Conservation (phyloP, 2,113 vertebrate species). For the Indri indri region DNA sequence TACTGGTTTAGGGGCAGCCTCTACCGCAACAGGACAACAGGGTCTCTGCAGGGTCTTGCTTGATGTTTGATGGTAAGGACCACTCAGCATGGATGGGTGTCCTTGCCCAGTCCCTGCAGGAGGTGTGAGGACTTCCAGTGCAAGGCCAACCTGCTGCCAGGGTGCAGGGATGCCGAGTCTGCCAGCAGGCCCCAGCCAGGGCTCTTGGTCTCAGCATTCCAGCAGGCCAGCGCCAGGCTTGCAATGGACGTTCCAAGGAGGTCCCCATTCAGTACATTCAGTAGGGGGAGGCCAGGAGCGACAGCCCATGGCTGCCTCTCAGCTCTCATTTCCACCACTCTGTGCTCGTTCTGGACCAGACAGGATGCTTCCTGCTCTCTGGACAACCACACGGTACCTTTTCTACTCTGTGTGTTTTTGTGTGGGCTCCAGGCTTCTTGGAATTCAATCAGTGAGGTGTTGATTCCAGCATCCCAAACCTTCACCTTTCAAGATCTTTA, state of each 20-base stretch:
- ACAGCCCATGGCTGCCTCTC: accelerated
- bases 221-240: accelerated
- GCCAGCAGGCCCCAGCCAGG: accelerated
- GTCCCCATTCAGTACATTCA: accelerated
- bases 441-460: neutral
- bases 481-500: neutral
- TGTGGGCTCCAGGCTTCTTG: neutral
- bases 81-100: accelerated
- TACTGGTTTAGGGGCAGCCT: neutral
- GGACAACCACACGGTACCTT: accelerated
- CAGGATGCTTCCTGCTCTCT: neutral
- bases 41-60: neutral
- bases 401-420: accelerated
- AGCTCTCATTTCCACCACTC: too few relatives aligned
- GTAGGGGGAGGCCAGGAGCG: too few relatives aligned
- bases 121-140: accelerated
- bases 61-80: accelerated
- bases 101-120: neutral
- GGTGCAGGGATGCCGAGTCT: too few relatives aligned
- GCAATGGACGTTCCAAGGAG: accelerated
- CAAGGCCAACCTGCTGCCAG: accelerated
- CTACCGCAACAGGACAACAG: neutral
- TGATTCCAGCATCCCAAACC: neutral
- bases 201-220: accelerated
- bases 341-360: neutral